These are phyloP conservation scores for Acrobeloides nanus DNA, from an alignment of 2,888 invertebrate genomes.

Conservation along the genomic window DNA sequence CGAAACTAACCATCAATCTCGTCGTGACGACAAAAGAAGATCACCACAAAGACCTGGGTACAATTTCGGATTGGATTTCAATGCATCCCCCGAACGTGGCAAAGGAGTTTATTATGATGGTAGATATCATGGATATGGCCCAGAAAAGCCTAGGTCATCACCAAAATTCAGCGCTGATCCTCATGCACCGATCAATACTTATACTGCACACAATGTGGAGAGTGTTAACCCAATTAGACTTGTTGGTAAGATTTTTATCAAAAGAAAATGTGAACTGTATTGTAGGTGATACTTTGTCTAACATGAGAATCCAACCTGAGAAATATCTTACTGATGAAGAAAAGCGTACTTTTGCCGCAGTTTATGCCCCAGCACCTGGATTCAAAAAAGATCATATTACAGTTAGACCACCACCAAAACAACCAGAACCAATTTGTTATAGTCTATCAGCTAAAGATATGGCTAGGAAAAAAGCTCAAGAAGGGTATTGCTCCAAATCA, in stretches of 20 bases:
- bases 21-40: constrained; percentile 7
- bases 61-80: constrained; percentile 28
- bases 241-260: constrained; percentile 20
- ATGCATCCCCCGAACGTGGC: constrained; percentile 9
- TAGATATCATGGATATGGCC: constrained; percentile 44
- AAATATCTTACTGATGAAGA: constrained; percentile 26
- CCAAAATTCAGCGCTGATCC: constrained; percentile 45
- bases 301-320: constrained; percentile 36
- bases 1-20: constrained; percentile 7
- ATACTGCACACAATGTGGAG: constrained; percentile 33
- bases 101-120: constrained; percentile 13
- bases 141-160: constrained; percentile 41
- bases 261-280: constrained; percentile 24
- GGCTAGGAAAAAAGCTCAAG: constrained; percentile 7
- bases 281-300: constrained; percentile 41
- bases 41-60: constrained; percentile 19
- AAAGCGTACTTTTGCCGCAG: constrained; percentile 35
- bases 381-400: constrained; percentile 41
- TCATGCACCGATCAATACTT: constrained; percentile 38
- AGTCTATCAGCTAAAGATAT: constrained; percentile 32
- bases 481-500: too few relatives aligned
- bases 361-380: constrained; percentile 40
- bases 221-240: constrained; percentile 21
- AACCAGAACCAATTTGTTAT: constrained; percentile 30
- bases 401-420: constrained; percentile 21